phyloP scores from a whole-genome alignment of 2,888 invertebrate genomes.

The Brachypalpus laphriformis region DNA sequence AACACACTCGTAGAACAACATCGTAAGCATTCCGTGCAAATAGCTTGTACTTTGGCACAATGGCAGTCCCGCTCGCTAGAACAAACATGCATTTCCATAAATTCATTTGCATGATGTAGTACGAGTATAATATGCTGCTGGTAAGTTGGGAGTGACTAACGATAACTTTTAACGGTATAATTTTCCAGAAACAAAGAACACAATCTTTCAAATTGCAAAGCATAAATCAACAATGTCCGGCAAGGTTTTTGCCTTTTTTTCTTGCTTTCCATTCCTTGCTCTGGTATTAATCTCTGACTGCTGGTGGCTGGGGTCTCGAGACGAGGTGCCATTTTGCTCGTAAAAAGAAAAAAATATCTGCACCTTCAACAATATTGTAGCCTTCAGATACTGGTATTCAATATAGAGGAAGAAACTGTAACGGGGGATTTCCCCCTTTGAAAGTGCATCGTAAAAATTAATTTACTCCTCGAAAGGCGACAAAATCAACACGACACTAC shows the following conservation, averaged over 20 bases:
- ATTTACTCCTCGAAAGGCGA: constrained; percentile 49
- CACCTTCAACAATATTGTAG: constrained; percentile 21
- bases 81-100: constrained; percentile 63
- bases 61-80: constrained; percentile 6
- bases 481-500: constrained; percentile 40
- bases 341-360: constrained; percentile 31
- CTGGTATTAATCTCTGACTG: constrained; percentile 18
- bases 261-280: constrained; percentile 7
- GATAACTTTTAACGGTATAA: constrained; percentile 57
- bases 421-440: background rate
- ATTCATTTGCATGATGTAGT: constrained; percentile 57
- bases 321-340: constrained; percentile 28
- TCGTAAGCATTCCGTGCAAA: constrained; percentile 25
- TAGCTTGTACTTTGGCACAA: constrained; percentile 2
- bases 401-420: constrained; percentile 34
- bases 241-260: background rate
- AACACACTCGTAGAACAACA: constrained; percentile 1
- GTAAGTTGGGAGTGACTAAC: constrained; percentile 35
- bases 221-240: constrained; percentile 60
- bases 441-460: constrained; percentile 58
- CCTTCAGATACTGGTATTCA: constrained; percentile 17
- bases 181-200: constrained; percentile 44
- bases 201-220: constrained; percentile 22
- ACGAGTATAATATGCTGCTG: constrained; percentile 1
- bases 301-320: constrained; percentile 14